Evolutionary conservation across 1,140 invertebrate species (phyloP).

Genomic region (Aphelenchoides besseyi): DNA sequence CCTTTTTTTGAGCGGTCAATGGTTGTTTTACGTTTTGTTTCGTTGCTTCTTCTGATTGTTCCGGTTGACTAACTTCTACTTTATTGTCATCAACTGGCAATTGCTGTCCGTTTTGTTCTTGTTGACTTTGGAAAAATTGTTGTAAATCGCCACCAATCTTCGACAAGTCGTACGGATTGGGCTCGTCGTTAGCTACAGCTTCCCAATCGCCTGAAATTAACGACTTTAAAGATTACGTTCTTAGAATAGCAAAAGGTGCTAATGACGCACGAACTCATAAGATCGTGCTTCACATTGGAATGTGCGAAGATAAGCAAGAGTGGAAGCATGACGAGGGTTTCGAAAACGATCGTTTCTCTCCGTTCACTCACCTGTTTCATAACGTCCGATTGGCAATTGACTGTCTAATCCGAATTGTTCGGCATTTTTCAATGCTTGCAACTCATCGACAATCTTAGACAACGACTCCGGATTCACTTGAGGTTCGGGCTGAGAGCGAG

Average conservation of each 20-base stretch:
- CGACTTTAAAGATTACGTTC: background rate
- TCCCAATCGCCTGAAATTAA: slow-evolving; percentile 1
- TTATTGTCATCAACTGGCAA: background rate
- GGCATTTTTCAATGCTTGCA: background rate
- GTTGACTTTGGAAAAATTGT: background rate
- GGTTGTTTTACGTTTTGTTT: slow-evolving; percentile 8
- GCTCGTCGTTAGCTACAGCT: background rate
- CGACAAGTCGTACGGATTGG: slow-evolving; percentile 7
- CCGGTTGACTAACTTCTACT: background rate
- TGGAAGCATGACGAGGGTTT: background rate
- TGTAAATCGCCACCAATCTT: slow-evolving; percentile 6
- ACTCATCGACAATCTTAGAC: background rate
- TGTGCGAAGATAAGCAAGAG: background rate
- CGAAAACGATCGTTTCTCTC: background rate
- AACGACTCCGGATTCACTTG: background rate
- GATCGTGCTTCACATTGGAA: too few relatives aligned
- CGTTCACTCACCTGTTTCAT: background rate
- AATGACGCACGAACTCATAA: slow-evolving; percentile 11
- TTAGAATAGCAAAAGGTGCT: background rate
- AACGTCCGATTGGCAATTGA: background rate
- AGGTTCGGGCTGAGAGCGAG: background rate
- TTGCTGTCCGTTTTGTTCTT: slow-evolving; percentile 10
- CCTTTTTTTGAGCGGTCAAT: slow-evolving; percentile 26
- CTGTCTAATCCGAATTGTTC: background rate
- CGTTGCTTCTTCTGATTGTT: background rate